Percentiles rank a stretch among this genome's conserved stretches.
These are phyloP conservation scores for Heloderma charlesbogerti DNA, from an alignment of 2,113 vertebrate genomes.

Conservation along the genomic window DNA sequence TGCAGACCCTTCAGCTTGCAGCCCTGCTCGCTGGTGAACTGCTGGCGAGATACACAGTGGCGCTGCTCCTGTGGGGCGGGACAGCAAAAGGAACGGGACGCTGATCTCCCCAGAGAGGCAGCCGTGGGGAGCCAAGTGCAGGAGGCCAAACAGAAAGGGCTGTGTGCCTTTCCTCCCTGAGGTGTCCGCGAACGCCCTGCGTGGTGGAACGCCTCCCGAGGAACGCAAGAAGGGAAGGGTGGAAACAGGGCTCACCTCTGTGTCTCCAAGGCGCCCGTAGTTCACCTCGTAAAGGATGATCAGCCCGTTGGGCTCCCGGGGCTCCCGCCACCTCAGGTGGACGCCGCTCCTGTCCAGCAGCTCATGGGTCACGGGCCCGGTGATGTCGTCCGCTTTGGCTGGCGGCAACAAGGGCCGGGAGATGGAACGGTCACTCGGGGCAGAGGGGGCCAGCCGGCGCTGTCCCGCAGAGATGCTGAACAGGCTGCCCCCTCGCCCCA, in stretches of 20 bases:
- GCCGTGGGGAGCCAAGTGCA: constrained; percentile 76
- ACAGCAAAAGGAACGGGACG: too few relatives aligned
- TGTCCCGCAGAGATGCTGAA: too few relatives aligned
- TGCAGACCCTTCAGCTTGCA: constrained; percentile 85
- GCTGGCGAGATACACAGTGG: constrained; percentile 89
- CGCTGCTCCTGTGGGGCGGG: constrained; percentile 10
- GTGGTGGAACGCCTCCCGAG: too few relatives aligned
- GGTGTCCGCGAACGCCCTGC: too few relatives aligned
- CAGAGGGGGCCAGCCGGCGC: not conserved
- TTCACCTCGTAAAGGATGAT: constrained; percentile 96
- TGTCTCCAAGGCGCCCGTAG: constrained; percentile 87
- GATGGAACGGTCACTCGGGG: not conserved
- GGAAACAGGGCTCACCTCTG: constrained; percentile 81
- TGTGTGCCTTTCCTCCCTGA: too few relatives aligned
- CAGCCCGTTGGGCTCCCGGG: constrained; percentile 90
- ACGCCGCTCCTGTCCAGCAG: constrained; percentile 84
- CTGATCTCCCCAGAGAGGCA: not conserved
- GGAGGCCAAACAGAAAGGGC: too few relatives aligned
- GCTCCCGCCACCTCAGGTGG: constrained; percentile 89
- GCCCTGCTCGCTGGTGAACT: constrained; percentile 81
- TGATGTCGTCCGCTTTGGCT: constrained; percentile 94
- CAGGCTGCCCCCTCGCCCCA: not conserved
- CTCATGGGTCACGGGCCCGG: constrained; percentile 84
- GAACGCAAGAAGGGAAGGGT: not conserved
- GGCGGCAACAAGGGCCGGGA: not conserved